Base-by-base conservation (phyloP, 2,888 invertebrate species). In the Flabesymbios commensalis region DNA sequence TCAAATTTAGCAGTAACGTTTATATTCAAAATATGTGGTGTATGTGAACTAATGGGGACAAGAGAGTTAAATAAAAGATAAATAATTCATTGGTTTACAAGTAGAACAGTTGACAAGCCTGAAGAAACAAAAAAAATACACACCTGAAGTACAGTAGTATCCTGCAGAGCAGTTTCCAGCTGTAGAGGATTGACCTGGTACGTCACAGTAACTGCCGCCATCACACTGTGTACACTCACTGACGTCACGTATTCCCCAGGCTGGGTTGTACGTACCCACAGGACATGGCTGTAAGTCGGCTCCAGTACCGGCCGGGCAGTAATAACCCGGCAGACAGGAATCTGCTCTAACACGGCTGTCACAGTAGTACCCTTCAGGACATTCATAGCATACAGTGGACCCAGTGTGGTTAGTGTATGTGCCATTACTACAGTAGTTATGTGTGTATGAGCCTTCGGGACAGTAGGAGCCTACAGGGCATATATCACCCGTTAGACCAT, bases 401-500 rank as follows among this genome's bases (percentile, higher is more conserved):
- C 79, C 78, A 2, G 77, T 74, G 67, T 78, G 76, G 67, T 79
- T 78, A 5, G 77, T 77, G 72, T 75, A 80, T 22, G 79, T 80
- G 3, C 78, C 78, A 61, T 80, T 80, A 3, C 75, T 70, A 70
- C 79, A 80, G 71, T 65, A 73, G 19, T 67, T 51, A 55, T 76
- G 74, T 14, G 70, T 69, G n/a, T 72, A 61, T 3, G 78, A 78
- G 1, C 79, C 80, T 1, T 65, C 67, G 14, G 79, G 79, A 56
- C 80, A 80, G 39, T 64, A 64, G 17, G 59, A 64, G 7, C 68
- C 68, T n/a, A 59, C 62, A 3, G 68, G 68, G 43, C 68, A 68
- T 29, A 68, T 64, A 48, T 78, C 68, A 2, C 78, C 80, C 4
- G 77, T 79, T 14, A 63, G 42, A 1, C 74, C 77, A 68, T 78